Base-by-base conservation (phyloP, 2,113 vertebrate species). In the Xyliphius kryptos region DNA sequence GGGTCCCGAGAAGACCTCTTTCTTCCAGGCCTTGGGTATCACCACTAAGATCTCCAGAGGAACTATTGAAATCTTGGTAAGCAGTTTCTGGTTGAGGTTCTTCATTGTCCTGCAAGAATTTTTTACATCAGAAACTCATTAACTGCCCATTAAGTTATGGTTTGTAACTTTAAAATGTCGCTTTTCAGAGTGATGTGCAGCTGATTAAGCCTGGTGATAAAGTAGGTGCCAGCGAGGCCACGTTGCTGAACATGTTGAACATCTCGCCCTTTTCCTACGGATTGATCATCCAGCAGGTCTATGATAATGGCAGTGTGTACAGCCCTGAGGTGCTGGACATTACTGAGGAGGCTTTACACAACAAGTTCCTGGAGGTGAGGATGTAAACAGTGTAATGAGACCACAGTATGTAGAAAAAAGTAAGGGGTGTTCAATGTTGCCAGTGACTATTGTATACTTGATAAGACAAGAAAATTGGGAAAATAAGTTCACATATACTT, bases 11-110 rank as follows among this genome's bases (percentile, higher is more conserved):
- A 99, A 99, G 89, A 99, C 96, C 36, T 97, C 94, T 54, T 99
- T 98, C 82, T 99, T 99, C 86, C 94, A 99, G 85, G 96, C 96
- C 83, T 80, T 99, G 72, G 96, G 96, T 57, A 98, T 99, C 82
- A 99, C 96, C 83, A 99, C 96, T 0, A 99, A 99, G 81, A 99
- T 99, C 75, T 98, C 96, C 68, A 97, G 93, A 75, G 96, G 96
- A 64, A 97, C 93, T 76, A 99, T 97, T 90, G 96, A 99, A 91
- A 99, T 99, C 72, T 77, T 99, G 90, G 95, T 96, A 50, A 87
- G n/a, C n/a, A n/a, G n/a, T n/a, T n/a, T n/a, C n/a, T n/a, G n/a
- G n/a, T n/a, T n/a, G n/a, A n/a, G 36, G 36, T 38, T 38, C 36
- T 38, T 38, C 36, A 38, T n/a, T n/a, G n/a, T n/a, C n/a, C n/a